Percentiles rank a stretch among this genome's conserved stretches.
phyloP scores from a whole-genome alignment of 1,140 invertebrate genomes.

The Danaus melanippus region DNA sequence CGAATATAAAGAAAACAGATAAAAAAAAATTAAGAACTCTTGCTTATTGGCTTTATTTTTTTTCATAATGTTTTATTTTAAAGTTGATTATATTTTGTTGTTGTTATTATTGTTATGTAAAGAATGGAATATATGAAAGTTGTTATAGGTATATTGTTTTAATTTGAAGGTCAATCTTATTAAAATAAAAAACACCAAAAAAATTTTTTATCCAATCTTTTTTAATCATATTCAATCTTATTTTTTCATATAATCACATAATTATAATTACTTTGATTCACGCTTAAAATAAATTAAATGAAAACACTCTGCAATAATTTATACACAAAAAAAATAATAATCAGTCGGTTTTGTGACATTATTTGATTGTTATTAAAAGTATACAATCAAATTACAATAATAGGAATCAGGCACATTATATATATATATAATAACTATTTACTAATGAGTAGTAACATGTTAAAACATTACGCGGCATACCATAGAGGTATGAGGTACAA shows the following conservation, averaged over 20 bases:
- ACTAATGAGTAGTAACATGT: constrained; percentile 48
- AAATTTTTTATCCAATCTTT: constrained; percentile 21
- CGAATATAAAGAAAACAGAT: no score
- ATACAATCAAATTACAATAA: constrained; percentile 67
- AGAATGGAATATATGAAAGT: constrained; percentile 10
- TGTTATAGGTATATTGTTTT: neutral
- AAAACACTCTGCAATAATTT: constrained; percentile 68
- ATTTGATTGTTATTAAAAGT: constrained; percentile 66
- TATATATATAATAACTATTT: constrained; percentile 43
- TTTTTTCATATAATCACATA: constrained; percentile 66
- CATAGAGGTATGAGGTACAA: constrained; percentile 20
- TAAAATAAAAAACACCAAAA: no score
- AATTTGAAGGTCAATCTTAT: constrained; percentile 5
- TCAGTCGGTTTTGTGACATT: constrained; percentile 66
- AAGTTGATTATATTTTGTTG: neutral
- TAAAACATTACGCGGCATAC: constrained; percentile 24
- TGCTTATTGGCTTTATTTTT: constrained; percentile 3
- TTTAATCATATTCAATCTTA: constrained; percentile 63
- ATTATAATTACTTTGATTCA: constrained; percentile 68
- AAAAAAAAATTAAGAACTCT: neutral
- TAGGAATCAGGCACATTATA: constrained; percentile 69
- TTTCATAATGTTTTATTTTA: constrained; percentile 2
- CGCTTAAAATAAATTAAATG: constrained; percentile 69
- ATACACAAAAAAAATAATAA: constrained; percentile 52
- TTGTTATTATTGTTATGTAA: neutral